Percentiles rank a stretch among this genome's conserved stretches.
These are phyloP conservation scores for Percina caprodes DNA, from an alignment of 2,113 vertebrate species.

Conservation along the genomic window DNA sequence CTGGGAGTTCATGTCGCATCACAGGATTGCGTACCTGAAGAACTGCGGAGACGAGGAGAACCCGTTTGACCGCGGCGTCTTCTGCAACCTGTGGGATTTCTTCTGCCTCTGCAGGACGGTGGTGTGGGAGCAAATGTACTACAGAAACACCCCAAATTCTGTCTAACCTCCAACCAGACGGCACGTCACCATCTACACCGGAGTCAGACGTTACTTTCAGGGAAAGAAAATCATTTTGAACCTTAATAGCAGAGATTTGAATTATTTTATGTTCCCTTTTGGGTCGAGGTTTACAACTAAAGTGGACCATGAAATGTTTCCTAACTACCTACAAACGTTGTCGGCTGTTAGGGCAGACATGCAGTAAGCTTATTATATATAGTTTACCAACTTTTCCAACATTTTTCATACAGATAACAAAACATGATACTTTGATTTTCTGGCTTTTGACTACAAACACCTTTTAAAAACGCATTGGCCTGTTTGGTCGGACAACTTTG, in stretches of 20 bases:
- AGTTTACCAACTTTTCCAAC: no score
- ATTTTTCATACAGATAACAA: background rate
- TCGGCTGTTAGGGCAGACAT: no score
- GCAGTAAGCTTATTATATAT: no score
- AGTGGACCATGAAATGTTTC: background rate
- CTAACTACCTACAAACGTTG: background rate
- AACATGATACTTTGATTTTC: background rate
- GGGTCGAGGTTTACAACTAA: background rate
- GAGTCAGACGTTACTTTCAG: background rate
- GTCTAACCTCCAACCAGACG: conserved; percentile 66
- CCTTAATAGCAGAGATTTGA: background rate
- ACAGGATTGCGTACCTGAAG: conserved; percentile 92
- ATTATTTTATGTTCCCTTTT: background rate
- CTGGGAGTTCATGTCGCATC: conserved; percentile 96
- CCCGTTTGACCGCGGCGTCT: conserved; percentile 92
- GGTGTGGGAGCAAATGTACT: conserved; percentile 90
- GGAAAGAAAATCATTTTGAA: background rate
- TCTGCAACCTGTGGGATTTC: conserved; percentile 91
- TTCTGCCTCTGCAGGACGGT: conserved; percentile 89
- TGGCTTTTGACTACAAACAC: background rate
- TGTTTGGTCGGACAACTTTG: background rate
- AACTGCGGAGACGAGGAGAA: conserved; percentile 84
- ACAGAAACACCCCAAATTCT: conserved; percentile 58
- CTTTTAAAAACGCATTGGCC: background rate
- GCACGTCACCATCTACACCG: background rate